Evolutionary conservation across 2,888 invertebrate genomes (phyloP), one percentile per base, ranked within the genome.

Genomic region (Endotricha flammealis): DNA sequence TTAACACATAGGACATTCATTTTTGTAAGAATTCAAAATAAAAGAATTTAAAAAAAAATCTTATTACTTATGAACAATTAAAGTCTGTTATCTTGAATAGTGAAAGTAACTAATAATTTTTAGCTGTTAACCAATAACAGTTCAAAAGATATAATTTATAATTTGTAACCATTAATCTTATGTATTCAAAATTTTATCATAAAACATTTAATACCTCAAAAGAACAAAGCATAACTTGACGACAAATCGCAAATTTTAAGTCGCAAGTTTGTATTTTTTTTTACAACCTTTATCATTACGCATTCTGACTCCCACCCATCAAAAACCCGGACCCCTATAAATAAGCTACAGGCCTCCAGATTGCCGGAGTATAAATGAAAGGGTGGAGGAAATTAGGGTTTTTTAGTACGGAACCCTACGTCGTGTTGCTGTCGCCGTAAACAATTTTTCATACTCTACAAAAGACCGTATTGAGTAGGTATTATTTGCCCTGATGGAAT

Each of bases 341-440:
- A 85, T 81, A 83, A 83, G 76, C 75, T 71, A 72, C 73, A 67
- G 74, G 67, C 69, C 70, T 74, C 72, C 80, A 85, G 85, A 83
- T 83, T 85, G 83, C 77, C 68, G 67, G 72, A 77, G 70, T 74
- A 83, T 80, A 85, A 83, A 85, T 81, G 85, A 83, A 86, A 83
- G 85, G 85, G 85, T 81, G 73, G 76, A 78, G 81, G 83, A 83
- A 83, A 86, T 86, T 85, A 83, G 81, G 85, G 82, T 80, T 83
- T 83, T 82, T 83, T 83, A 82, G 70, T 69, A 68, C 79, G 74
- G 66, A 68, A 69, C 69, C 71, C 58, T 60, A 51, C 54, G 61
- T 61, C 68, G 67, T 71, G 69, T 69, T 69, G 64, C 61, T 44
- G 55, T 53, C 53, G 53, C 67, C 64, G 71, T 81, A 78, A 82